Evolutionary conservation across 2,888 invertebrate species (phyloP), one percentile per base, ranked within the genome.

Genomic region (Rotaria socialis): DNA sequence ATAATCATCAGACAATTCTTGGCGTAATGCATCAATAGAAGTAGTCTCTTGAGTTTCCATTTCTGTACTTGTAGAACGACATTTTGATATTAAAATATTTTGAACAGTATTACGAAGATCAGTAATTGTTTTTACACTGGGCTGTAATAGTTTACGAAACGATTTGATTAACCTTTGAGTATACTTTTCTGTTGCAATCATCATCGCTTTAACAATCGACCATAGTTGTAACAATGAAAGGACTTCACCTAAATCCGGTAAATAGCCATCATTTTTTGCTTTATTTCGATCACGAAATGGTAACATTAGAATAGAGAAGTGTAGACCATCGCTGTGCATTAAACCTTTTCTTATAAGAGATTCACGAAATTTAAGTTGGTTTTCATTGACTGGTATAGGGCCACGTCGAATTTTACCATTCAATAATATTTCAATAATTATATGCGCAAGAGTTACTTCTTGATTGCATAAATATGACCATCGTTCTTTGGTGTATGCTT

Each of bases 181-280:
- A n/a, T 60, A 60, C 6, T 60, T 60, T 60, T 60, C 60, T 27
- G 60, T 60, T 60, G 60, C 60, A 60, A 60, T 60, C 60, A 10
- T n/a, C 14, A 60, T 60, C 2, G 60, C 60, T 60, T n/a, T 27
- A 27, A 60, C 60, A 60, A 60, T 60, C 1, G n/a, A n/a, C 60
- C 60, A 60, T 60, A 60, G n/a, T 27, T 60, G 60, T 60, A 60
- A 60, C 19, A 60, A 60, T 60, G 60, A 14, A 60, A 60, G 1
- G n/a, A 14, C 60, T n/a, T 60, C 60, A 27, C 60, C 60, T 60
- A 60, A 60, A 60, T 60, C 60, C 14, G 60, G 60, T 60, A 60
- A 60, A 60, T 60, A 60, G 60, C 60, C 60, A 60, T 60, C 60
- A 60, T 60, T 60, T 60, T 60, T 60, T 60, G 60, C 60, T 60